A percentile compares a stretch with the other conserved stretches of the same genome.
These are phyloP conservation scores for Nannoperca obscura DNA, from an alignment of 2,797 vertebrate species.

Conservation along the genomic window DNA sequence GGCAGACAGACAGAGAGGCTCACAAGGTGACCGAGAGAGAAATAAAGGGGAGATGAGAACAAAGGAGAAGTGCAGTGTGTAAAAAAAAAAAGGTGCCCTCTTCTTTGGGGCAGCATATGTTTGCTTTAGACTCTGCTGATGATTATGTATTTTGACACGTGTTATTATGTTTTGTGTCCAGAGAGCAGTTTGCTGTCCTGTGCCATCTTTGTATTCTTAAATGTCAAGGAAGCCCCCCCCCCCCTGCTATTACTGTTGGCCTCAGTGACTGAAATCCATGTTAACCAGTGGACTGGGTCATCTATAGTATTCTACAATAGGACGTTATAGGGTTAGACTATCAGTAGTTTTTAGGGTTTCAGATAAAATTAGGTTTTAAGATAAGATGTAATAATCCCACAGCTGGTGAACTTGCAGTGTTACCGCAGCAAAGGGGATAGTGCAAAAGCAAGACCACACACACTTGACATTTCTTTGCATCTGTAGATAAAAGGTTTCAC, in stretches of 20 bases:
- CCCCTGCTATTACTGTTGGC: not conserved
- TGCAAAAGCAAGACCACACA: too few relatives aligned
- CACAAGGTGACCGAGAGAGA: constrained; percentile 62
- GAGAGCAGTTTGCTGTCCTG: constrained; percentile 46
- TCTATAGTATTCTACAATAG: not conserved
- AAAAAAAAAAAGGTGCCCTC: not conserved
- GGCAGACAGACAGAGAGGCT: constrained; percentile 18
- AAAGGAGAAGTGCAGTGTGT: constrained; percentile 43
- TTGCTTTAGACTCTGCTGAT: constrained; percentile 17
- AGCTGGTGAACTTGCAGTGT: too few relatives aligned
- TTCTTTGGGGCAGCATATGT: constrained; percentile 10
- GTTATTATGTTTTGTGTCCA: constrained; percentile 19
- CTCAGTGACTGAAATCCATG: not conserved
- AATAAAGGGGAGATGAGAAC: constrained; percentile 12
- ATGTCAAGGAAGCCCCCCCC: constrained; percentile 4
- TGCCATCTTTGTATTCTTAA: not conserved
- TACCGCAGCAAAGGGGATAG: too few relatives aligned
- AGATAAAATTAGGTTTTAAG: too few relatives aligned
- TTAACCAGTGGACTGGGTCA: not conserved
- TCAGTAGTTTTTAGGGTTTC: not conserved
- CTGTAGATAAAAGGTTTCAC: not conserved
- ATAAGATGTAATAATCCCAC: too few relatives aligned
- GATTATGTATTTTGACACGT: constrained; percentile 34
- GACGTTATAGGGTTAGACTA: too few relatives aligned
- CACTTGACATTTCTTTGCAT: not conserved